These are phyloP conservation scores for Jaculus jaculus DNA, from an alignment of 2,113 vertebrate genomes.

Conservation along the genomic window DNA sequence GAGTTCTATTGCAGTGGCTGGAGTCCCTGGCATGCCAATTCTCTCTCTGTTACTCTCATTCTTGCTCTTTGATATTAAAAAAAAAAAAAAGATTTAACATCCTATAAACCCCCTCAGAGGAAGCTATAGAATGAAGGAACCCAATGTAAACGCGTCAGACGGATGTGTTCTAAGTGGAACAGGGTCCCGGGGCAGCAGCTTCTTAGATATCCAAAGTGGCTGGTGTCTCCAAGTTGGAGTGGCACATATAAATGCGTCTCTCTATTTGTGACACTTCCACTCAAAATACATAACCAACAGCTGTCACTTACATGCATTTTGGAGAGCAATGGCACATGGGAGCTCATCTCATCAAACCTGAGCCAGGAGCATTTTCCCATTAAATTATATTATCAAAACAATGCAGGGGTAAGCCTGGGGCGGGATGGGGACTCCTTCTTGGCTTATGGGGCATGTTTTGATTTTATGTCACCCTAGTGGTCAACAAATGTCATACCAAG, in stretches of 20 bases:
- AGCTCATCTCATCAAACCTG: conserved; percentile 34
- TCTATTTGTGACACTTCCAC: conserved; percentile 12
- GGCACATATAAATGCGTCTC: background rate
- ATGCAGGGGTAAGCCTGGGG: background rate
- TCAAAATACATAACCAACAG: conserved; percentile 49
- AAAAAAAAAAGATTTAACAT: conserved; percentile 47
- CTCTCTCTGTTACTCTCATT: no score
- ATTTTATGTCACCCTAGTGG: conserved; percentile 77
- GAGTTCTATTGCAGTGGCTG: no score
- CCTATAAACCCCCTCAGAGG: background rate
- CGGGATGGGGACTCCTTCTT: background rate
- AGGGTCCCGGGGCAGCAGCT: accelerated
- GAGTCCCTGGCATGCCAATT: no score
- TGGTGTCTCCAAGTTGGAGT: background rate
- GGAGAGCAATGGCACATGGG: conserved; percentile 49
- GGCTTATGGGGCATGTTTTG: conserved; percentile 2
- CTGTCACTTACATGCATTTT: conserved; percentile 57
- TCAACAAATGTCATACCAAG: conserved; percentile 80
- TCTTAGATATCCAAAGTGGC: background rate
- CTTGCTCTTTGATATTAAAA: no score
- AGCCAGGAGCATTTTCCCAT: conserved; percentile 63
- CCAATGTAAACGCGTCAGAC: background rate
- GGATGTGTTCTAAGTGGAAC: background rate
- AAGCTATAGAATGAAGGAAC: background rate
- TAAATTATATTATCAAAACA: conserved; percentile 71